A percentile compares a stretch with the other conserved stretches of the same genome.
phyloP scores from a whole-genome alignment of 2,888 invertebrate species.

The Ecdyonurus torrentis region DNA sequence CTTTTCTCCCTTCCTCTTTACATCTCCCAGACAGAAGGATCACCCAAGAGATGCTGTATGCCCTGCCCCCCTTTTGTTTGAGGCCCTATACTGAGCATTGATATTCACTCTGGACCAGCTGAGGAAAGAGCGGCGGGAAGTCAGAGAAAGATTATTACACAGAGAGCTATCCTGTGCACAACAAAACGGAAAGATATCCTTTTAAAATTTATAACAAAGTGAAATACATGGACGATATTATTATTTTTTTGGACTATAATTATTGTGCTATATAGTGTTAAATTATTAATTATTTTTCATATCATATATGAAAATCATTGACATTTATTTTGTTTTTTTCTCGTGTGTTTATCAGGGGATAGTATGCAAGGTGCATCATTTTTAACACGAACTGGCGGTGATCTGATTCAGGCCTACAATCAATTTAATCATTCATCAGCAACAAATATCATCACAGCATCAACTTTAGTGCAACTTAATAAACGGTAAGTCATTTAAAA shows the following conservation, averaged over 20 bases:
- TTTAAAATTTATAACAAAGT: background rate
- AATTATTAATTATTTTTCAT: background rate
- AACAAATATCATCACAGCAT: background rate
- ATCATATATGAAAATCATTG: too few species aligned
- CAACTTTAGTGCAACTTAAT: background rate
- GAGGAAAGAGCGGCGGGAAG: background rate
- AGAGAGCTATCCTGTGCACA: background rate
- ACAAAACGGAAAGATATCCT: background rate
- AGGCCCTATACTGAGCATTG: background rate
- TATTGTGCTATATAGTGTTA: background rate
- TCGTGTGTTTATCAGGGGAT: background rate
- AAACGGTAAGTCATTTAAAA: background rate
- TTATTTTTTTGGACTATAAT: too few species aligned
- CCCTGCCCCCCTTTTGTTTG: background rate
- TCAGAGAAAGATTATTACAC: background rate
- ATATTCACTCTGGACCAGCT: background rate
- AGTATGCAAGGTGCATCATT: slow-evolving; percentile 1
- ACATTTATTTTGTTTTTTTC: background rate
- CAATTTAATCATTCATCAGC: background rate
- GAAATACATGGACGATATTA: too few species aligned
- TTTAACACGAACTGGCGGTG: background rate
- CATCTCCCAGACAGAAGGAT: background rate
- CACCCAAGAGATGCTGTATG: background rate
- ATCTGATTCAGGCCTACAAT: background rate
- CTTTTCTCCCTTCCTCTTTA: background rate